Evolutionary conservation across 2,888 invertebrate genomes (phyloP).

Genomic region (Orchesella flavescens): DNA sequence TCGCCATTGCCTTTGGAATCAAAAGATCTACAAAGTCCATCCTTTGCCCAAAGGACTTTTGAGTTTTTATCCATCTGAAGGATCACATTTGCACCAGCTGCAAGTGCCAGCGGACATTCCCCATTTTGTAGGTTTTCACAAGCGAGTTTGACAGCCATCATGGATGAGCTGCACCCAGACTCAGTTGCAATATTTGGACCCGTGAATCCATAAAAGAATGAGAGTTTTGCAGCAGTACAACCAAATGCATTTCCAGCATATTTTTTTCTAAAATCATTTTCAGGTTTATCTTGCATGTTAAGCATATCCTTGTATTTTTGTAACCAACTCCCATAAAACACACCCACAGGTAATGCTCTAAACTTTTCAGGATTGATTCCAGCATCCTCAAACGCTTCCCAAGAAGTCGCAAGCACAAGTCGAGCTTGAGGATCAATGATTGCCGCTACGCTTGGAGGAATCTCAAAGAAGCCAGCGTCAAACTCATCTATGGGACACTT

Average conservation of each 20-base stretch:
- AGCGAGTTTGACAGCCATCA: slow-evolving; percentile 50
- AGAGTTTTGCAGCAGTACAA: slow-evolving; percentile 35
- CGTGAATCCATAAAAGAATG: slow-evolving; percentile 31
- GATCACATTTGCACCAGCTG: slow-evolving; percentile 57
- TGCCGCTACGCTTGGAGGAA: not conserved
- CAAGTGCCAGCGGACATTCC: slow-evolving; percentile 50
- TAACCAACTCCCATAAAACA: slow-evolving; percentile 35
- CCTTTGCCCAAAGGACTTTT: slow-evolving; percentile 4
- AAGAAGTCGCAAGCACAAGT: not conserved
- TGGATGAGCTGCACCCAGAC: slow-evolving; percentile 44
- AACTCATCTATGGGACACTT: not conserved
- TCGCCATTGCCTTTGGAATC: slow-evolving; percentile 46
- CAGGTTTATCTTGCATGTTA: too few species aligned
- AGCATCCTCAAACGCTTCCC: slow-evolving; percentile 27
- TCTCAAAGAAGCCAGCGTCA: slow-evolving; percentile 10
- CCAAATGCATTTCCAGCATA: slow-evolving; percentile 51
- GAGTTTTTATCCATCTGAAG: slow-evolving; percentile 28
- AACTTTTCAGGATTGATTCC: not conserved
- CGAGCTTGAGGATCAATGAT: not conserved
- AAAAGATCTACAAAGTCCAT: not conserved
- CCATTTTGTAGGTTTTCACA: slow-evolving; percentile 8
- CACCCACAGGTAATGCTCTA: not conserved
- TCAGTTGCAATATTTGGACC: slow-evolving; percentile 50
- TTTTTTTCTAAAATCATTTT: not conserved
- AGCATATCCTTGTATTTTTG: not conserved